Base-by-base conservation (phyloP, 2,888 invertebrate species). In the Elgonia sp. region DNA sequence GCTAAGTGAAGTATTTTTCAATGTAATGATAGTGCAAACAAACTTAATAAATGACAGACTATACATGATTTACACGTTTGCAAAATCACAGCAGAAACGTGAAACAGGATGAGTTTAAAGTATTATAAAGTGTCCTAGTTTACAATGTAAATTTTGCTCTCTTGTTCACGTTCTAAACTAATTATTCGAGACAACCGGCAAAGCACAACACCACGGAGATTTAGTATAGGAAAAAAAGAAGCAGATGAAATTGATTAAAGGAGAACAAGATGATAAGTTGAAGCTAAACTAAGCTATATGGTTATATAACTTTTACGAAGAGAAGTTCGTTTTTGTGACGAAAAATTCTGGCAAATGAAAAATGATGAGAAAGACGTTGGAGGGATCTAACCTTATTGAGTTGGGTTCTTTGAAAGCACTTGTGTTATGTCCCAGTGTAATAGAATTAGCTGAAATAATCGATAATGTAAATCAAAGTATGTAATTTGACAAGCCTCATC, bases 101-200 rank as follows among this genome's bases (percentile, higher is more conserved):
- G 60, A 60, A 69, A 69, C 37, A 18, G 65, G 73, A 20, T 21
- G 65, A 16, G 50, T 46, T 42, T 40, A 55, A 29, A 55, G 50
- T 42, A 63, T 63, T 82, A 46, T 65, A 40, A 82, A 73, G 55
- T 63, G 73, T 55, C 63, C 82, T 67, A 65, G 55, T 82, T 82
- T 73, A 82, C 82, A 82, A 82, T 82, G 73, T 82, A 82, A 82
- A 82, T 82, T 82, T 82, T 55, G 40, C 73, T 67, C 55, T 55
- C 42, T 67, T 79, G 67, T 67, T 79, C 55, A 18, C 40, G 67
- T 69, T 40, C 42, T 79, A 65, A 79, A 79, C 53, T 79, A 40
- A 79, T 79, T 79, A 69, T 79, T 65, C 65, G 62, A 39, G 16
- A 39, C 62, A 62, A 62, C 62, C 21, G 42, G 76, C 63, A 63